phyloP scores from a whole-genome alignment of 2,797 vertebrate genomes.

The Chelon labrosus region DNA sequence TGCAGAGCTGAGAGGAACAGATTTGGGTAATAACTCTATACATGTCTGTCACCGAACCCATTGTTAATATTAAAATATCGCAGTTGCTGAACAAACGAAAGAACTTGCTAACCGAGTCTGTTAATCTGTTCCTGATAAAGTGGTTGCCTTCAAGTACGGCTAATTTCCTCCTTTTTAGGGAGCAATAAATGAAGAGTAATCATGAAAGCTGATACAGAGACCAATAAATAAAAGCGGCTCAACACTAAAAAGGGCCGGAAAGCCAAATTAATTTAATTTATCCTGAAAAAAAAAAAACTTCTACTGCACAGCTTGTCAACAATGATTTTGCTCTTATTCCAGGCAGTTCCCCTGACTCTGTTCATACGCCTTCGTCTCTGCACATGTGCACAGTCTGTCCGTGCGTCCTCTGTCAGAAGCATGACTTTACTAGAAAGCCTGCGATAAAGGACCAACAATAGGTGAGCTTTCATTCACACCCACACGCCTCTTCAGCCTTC shows the following conservation, averaged over 20 bases:
- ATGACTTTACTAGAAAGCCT: slow-evolving; percentile 57
- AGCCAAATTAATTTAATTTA: not conserved
- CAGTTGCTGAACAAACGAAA: no score
- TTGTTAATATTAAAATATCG: not conserved
- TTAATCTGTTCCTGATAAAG: no score
- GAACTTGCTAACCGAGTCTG: no score
- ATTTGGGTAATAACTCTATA: not conserved
- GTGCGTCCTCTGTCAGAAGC: not conserved
- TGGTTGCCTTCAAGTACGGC: no score
- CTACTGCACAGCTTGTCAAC: no score
- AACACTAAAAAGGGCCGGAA: not conserved
- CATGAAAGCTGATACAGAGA: not conserved
- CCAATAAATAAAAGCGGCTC: not conserved
- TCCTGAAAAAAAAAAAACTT: not conserved
- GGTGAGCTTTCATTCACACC: slow-evolving; percentile 19
- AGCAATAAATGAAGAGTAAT: not conserved
- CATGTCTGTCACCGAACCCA: not conserved
- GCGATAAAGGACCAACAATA: slow-evolving; percentile 41
- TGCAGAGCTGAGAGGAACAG: not conserved
- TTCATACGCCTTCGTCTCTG: no score
- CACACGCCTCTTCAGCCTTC: slow-evolving; percentile 24
- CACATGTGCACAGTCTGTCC: not conserved
- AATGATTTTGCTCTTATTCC: not conserved
- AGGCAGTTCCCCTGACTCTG: not conserved
- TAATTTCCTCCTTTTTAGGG: not conserved